Percentiles rank a stretch among this genome's conserved stretches.
Evolutionary conservation across 2,113 vertebrate genomes (phyloP).

Genomic region (Bubo bubo): DNA sequence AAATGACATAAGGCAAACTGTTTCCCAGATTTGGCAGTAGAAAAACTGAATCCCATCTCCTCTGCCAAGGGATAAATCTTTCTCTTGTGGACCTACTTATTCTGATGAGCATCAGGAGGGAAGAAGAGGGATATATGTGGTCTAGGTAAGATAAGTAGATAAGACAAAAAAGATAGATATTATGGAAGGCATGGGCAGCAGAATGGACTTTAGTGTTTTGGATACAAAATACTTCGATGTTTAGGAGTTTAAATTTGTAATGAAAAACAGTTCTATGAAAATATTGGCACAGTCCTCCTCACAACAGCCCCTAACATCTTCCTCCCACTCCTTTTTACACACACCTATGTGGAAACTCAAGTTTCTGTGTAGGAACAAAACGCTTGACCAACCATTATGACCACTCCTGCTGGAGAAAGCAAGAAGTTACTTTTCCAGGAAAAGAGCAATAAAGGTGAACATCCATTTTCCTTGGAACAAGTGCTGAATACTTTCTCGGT

Average conservation of each 20-base stretch:
- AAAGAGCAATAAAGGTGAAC: not conserved
- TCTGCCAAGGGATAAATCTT: not conserved
- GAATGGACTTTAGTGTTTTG: not conserved
- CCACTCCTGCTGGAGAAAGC: not conserved
- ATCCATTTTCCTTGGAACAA: not conserved
- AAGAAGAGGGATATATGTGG: not conserved
- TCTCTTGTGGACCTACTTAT: not conserved
- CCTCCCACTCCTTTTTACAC: not conserved
- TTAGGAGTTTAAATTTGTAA: not conserved
- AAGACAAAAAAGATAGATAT: not conserved
- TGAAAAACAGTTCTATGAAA: not conserved
- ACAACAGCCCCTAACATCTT: not conserved
- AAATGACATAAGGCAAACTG: not conserved
- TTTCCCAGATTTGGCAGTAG: not conserved
- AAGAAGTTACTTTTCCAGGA: not conserved
- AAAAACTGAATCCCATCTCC: not conserved
- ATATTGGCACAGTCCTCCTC: not conserved
- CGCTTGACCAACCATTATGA: not conserved
- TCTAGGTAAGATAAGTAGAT: not conserved
- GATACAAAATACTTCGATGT: not conserved
- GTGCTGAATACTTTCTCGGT: not conserved
- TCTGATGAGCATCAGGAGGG: not conserved
- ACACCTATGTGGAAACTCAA: not conserved
- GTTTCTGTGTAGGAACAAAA: not conserved
- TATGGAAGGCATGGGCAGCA: not conserved